Conservation (phyloP, 2,888 invertebrate species). For the Labia minor region DNA sequence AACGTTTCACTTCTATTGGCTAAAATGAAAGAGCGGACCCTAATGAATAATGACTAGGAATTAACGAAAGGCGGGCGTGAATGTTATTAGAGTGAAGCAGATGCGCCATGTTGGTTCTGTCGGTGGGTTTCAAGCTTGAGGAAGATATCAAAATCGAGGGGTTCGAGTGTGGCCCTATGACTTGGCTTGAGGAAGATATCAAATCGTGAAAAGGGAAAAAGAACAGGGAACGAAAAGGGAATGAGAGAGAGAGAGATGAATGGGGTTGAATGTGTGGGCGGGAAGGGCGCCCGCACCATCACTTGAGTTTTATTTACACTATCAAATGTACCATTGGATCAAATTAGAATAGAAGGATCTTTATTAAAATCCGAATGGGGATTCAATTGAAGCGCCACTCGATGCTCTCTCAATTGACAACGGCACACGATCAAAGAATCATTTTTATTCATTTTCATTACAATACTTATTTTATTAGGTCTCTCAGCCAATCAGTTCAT, state of each 20-base stretch:
- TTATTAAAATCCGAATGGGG: neutral
- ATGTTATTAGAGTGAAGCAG: neutral
- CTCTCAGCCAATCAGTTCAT: too few relatives aligned
- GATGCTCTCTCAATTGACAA: too few relatives aligned
- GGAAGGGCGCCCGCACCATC: neutral
- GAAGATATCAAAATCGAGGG: conserved; percentile 5
- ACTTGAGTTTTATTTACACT: neutral
- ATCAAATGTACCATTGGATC: neutral
- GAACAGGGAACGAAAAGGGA: too few relatives aligned
- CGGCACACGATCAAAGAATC: too few relatives aligned
- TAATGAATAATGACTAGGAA: conserved; percentile 8
- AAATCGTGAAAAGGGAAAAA: neutral
- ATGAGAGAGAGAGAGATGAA: neutral
- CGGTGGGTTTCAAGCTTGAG: neutral
- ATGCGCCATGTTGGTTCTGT: neutral
- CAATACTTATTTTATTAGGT: too few relatives aligned
- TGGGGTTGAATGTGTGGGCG: neutral
- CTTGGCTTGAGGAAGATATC: conserved; percentile 3
- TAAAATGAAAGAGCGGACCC: neutral
- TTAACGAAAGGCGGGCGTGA: conserved; percentile 7
- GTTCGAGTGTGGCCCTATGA: neutral
- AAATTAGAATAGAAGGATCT: neutral
- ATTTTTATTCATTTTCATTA: too few relatives aligned
- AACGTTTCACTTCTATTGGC: conserved; percentile 6
- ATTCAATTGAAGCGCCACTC: neutral